Conservation (phyloP, 2,113 vertebrate genomes). For the Oreamnos americanus region DNA sequence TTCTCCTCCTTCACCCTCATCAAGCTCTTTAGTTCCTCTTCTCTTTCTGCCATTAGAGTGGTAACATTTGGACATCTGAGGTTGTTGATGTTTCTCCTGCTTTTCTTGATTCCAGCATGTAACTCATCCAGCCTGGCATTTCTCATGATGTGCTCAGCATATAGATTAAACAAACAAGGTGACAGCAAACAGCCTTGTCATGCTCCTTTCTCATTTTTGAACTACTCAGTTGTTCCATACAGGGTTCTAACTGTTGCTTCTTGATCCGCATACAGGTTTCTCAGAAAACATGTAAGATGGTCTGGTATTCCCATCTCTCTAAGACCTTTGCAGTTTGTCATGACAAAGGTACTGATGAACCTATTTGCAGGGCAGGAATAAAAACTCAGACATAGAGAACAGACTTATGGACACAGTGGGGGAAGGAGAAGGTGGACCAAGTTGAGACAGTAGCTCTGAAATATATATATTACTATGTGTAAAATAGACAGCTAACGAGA, state of each 20-base stretch:
- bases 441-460: neutral
- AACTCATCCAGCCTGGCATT: neutral
- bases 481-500: neutral
- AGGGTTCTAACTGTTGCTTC: neutral
- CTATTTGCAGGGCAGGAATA: neutral
- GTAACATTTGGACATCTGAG: neutral
- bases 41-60: neutral
- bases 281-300: neutral
- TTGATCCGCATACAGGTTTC: neutral
- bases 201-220: neutral
- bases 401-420: neutral
- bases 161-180: neutral
- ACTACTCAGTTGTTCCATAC: neutral
- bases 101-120: neutral
- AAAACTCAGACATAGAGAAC: neutral
- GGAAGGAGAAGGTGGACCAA: neutral
- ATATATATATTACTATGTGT: neutral
- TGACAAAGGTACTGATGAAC: neutral
- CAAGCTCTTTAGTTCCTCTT: neutral
- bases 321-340: neutral
- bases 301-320: neutral
- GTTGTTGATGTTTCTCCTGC: neutral
- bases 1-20: neutral
- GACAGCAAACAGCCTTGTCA: neutral
- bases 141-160: neutral